Evolutionary conservation across 2,888 invertebrate species (phyloP).

Genomic region (Leptinotarsa rubiginosa): DNA sequence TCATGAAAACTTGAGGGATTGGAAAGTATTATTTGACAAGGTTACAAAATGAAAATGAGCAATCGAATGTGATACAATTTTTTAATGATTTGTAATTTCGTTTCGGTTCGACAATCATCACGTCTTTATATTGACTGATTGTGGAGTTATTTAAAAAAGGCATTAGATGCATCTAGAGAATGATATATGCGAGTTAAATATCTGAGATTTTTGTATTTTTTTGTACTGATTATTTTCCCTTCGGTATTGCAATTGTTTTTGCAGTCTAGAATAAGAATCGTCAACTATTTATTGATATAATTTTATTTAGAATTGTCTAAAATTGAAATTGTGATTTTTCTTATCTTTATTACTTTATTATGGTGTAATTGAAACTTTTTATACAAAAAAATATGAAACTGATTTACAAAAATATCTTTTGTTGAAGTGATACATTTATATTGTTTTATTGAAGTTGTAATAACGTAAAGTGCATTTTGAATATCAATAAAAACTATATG

Average conservation of each 20-base stretch:
- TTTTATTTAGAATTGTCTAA: background rate
- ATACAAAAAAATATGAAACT: background rate
- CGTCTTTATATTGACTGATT: background rate
- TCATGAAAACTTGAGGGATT: background rate
- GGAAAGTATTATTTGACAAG: background rate
- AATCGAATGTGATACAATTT: constrained; percentile 10
- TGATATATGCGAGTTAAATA: background rate
- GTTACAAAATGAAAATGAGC: background rate
- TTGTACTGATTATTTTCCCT: background rate
- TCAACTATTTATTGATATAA: background rate
- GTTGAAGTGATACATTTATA: background rate
- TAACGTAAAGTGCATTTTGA: background rate
- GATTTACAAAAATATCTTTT: background rate
- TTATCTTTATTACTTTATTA: background rate
- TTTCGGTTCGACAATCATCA: background rate
- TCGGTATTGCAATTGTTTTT: background rate
- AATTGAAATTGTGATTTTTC: constrained; percentile 2
- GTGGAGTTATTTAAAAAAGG: background rate
- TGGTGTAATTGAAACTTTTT: constrained; percentile 5
- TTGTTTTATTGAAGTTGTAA: constrained; percentile 4
- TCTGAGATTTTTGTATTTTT: background rate
- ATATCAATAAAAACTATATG: background rate
- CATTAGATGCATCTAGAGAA: background rate
- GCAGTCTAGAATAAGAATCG: background rate
- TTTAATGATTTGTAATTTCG: background rate